Conservation (phyloP, 2,888 invertebrate species). For the Phlogophora meticulosa region DNA sequence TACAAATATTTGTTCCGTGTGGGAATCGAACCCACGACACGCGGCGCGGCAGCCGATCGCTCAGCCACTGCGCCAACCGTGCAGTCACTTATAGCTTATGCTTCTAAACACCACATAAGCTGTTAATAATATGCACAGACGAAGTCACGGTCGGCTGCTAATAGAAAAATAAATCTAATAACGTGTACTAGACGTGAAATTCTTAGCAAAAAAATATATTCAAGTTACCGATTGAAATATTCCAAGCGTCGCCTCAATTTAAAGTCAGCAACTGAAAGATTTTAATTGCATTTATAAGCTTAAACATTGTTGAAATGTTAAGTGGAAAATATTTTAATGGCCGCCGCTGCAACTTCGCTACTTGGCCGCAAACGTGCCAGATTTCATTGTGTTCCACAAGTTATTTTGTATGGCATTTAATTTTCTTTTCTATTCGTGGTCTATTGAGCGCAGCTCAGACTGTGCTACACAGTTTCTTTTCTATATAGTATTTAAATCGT, state of each 20-base stretch:
- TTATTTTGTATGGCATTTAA: conserved; percentile 5
- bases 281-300: conserved; percentile 54
- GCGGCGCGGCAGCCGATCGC: too few relatives aligned
- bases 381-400: conserved; percentile 6
- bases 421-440: conserved; percentile 18
- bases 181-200: neutral
- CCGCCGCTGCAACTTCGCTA: neutral
- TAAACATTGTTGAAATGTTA: conserved; percentile 47
- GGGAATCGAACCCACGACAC: too few relatives aligned
- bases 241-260: conserved; percentile 3
- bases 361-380: conserved; percentile 7
- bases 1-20: too few relatives aligned
- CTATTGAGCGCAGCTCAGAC: too few relatives aligned
- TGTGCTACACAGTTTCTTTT: too few relatives aligned
- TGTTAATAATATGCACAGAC: too few relatives aligned
- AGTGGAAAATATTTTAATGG: conserved; percentile 45
- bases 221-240: conserved; percentile 24
- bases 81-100: too few relatives aligned
- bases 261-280: conserved; percentile 37
- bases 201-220: neutral
- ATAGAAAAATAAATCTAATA: neutral
- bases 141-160: too few relatives aligned
- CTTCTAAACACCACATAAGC: too few relatives aligned
- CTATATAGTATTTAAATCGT: too few relatives aligned
- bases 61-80: too few relatives aligned